phyloP scores from a whole-genome alignment of 2,113 vertebrate genomes.

The Zapornia atra region DNA sequence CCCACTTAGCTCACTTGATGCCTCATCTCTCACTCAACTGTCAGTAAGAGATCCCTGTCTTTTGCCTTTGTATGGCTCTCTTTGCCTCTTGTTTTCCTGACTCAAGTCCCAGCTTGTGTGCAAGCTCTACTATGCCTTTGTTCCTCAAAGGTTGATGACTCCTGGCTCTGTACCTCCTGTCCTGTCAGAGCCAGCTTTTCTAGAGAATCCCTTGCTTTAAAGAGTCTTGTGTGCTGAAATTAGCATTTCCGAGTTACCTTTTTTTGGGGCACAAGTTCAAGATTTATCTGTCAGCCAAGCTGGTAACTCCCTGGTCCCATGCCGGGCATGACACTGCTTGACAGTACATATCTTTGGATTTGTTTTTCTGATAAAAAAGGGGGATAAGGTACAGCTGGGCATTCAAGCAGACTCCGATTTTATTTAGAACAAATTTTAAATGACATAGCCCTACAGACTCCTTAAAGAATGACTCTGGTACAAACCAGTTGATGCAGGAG shows the following conservation, averaged over 20 bases:
- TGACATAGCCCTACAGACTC: not conserved
- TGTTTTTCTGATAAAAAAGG: not conserved
- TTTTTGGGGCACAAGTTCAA: not conserved
- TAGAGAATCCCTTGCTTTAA: rapidly evolving
- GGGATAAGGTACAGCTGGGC: not conserved
- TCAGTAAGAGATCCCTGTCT: not conserved
- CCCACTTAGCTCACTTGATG: not conserved
- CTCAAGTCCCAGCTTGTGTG: not conserved
- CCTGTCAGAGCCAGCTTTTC: not conserved
- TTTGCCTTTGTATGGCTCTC: not conserved
- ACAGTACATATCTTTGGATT: not conserved
- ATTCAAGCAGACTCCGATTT: not conserved
- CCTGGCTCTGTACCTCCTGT: not conserved
- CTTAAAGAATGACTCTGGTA: not conserved
- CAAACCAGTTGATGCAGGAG: not conserved
- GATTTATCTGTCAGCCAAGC: not conserved
- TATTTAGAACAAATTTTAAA: not conserved
- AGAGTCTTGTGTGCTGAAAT: not conserved
- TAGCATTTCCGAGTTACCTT: rapidly evolving
- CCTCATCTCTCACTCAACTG: not conserved
- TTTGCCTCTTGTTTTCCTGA: not conserved
- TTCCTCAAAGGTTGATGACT: not conserved
- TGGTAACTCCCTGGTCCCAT: not conserved
- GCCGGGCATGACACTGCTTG: not conserved
- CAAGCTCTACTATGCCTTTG: not conserved